Percentiles rank a stretch among this genome's conserved stretches.
Conservation (phyloP, 1,140 invertebrate species). For the Heliconius melpomene region DNA sequence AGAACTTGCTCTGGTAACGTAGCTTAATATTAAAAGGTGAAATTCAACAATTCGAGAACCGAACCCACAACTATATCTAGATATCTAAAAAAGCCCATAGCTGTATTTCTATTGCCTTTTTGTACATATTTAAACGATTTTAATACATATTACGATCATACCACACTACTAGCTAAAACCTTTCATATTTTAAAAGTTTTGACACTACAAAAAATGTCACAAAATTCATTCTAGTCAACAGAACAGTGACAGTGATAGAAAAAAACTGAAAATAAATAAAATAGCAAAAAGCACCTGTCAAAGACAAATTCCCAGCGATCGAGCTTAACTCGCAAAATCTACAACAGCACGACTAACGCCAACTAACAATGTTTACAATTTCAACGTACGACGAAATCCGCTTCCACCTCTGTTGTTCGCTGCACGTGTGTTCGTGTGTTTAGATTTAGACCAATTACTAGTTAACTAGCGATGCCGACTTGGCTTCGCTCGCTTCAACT, state of each 20-base stretch:
- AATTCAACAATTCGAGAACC: too few relatives aligned
- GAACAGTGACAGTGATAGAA: not conserved
- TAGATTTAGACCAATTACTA: not conserved
- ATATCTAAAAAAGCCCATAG: too few relatives aligned
- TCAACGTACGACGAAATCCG: constrained; percentile 8
- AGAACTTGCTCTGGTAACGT: too few relatives aligned
- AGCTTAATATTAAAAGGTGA: too few relatives aligned
- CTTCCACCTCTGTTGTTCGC: not conserved
- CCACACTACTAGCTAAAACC: too few relatives aligned
- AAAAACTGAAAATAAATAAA: not conserved
- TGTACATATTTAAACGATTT: too few relatives aligned
- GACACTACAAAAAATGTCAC: not conserved
- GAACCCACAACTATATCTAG: too few relatives aligned
- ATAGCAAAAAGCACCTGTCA: constrained; percentile 1
- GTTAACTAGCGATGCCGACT: not conserved
- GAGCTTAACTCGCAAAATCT: constrained; percentile 2
- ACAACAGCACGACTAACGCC: not conserved
- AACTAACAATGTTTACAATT: constrained; percentile 11
- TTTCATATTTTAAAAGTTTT: not conserved
- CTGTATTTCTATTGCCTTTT: too few relatives aligned
- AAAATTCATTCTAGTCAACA: not conserved
- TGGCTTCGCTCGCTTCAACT: too few relatives aligned
- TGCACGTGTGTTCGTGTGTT: not conserved
- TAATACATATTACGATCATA: too few relatives aligned
- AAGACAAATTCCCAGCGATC: constrained; percentile 3